phyloP scores from a whole-genome alignment of 1,140 invertebrate genomes.

The Daktulosphaira vitifoliae region DNA sequence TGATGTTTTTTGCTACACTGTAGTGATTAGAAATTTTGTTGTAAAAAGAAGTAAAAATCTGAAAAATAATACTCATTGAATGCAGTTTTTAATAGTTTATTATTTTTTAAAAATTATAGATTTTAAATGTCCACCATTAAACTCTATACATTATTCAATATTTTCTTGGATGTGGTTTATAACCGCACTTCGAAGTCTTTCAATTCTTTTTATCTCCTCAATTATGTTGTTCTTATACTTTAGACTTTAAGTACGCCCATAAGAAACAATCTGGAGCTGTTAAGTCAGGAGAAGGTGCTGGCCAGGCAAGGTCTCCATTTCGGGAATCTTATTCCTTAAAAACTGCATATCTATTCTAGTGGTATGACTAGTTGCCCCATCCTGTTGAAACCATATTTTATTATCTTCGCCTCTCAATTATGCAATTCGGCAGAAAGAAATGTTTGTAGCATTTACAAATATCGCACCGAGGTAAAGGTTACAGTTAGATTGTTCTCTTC shows the following conservation, averaged over 20 bases:
- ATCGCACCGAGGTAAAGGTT: background rate
- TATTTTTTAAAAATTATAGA: background rate
- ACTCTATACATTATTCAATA: no score
- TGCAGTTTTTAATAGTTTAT: background rate
- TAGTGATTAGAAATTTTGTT: background rate
- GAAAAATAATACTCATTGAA: no score
- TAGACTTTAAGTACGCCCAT: background rate
- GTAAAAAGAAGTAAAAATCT: background rate
- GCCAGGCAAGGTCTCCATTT: background rate
- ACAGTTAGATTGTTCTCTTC: background rate
- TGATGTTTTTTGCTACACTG: background rate
- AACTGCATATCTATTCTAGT: background rate
- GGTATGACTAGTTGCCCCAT: background rate
- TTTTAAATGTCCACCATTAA: no score
- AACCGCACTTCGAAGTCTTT: no score
- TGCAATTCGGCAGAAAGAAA: background rate
- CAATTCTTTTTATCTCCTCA: no score
- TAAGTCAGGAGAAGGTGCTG: background rate
- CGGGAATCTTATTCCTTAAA: background rate
- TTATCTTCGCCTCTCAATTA: background rate
- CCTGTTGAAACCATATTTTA: background rate
- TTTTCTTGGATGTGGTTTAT: no score
- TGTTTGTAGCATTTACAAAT: constrained; percentile 1
- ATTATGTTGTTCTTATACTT: background rate
- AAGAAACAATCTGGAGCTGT: background rate